A percentile compares a stretch with the other conserved stretches of the same genome.
These are phyloP conservation scores for Watsonalla binaria DNA, from an alignment of 2,888 invertebrate species.

Conservation along the genomic window DNA sequence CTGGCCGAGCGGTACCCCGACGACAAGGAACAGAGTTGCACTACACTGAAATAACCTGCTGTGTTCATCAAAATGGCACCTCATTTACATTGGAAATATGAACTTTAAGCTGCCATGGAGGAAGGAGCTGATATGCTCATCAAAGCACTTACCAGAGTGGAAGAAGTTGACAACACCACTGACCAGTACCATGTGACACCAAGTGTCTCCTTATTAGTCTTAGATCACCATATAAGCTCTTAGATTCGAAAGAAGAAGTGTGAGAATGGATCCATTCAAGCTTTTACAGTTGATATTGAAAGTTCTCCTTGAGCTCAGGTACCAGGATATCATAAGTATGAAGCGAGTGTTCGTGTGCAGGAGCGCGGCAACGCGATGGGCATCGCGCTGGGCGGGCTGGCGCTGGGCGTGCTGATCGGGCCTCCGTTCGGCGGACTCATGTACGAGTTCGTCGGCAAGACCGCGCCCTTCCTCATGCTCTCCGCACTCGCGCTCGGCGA, in stretches of 20 bases:
- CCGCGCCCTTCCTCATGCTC: constrained; percentile 96
- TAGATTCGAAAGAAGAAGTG: too few relatives aligned
- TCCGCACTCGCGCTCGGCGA: constrained; percentile 97
- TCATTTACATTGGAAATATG: too few relatives aligned
- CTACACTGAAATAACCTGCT: too few relatives aligned
- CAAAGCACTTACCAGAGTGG: not conserved
- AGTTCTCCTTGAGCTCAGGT: not conserved
- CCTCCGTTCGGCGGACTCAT: constrained; percentile 99
- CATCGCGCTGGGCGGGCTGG: constrained; percentile 97
- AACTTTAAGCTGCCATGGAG: too few relatives aligned
- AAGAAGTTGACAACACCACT: not conserved
- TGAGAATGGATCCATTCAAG: too few relatives aligned
- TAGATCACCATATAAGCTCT: too few relatives aligned
- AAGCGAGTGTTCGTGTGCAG: constrained; percentile 21
- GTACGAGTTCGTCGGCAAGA: constrained; percentile 99
- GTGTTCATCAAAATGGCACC: too few relatives aligned
- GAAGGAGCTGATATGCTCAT: too few relatives aligned
- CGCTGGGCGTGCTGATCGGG: constrained; percentile 97
- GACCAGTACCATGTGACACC: too few relatives aligned
- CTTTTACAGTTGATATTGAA: too few relatives aligned
- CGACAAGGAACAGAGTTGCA: not conserved
- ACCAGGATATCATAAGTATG: not conserved
- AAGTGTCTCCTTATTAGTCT: too few relatives aligned
- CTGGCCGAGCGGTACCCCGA: too few relatives aligned
- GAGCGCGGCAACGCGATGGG: constrained; percentile 99